Percentiles rank a stretch among this genome's conserved stretches.
Evolutionary conservation across 1,140 invertebrate species (phyloP).

Genomic region (Conus ventricosus): DNA sequence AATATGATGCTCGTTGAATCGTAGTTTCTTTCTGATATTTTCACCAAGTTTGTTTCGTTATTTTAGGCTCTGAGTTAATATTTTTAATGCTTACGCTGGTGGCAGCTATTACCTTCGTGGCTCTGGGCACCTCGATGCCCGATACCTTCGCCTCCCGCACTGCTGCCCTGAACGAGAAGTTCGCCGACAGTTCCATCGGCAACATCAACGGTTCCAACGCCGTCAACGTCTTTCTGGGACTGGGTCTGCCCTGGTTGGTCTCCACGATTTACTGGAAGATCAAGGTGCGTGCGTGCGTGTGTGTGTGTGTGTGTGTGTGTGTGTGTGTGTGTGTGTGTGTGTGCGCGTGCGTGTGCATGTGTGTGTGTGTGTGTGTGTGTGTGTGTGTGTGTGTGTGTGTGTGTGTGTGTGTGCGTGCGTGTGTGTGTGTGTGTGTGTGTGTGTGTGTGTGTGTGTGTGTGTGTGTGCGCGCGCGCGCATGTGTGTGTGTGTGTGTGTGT

Average conservation of each 20-base stretch:
- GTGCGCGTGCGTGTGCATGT: no score
- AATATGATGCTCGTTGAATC: no score
- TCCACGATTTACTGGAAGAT: constrained; percentile 79
- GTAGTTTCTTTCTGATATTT: not conserved
- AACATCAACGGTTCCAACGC: constrained; percentile 78
- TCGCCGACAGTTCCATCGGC: constrained; percentile 77
- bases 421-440: no score
- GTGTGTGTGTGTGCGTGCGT: no score
- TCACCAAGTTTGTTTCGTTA: not conserved
- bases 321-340: no score
- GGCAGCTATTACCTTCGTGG: constrained; percentile 76
- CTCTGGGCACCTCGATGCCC: constrained; percentile 83
- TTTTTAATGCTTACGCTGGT: not conserved
- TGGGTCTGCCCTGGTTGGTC: constrained; percentile 82
- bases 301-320: no score
- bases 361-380: no score
- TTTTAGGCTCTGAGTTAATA: constrained; percentile 77
- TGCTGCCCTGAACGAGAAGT: constrained; percentile 74
- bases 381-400: no score
- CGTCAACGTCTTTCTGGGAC: constrained; percentile 82
- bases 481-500: no score
- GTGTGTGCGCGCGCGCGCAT: no score
- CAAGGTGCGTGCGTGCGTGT: constrained; percentile 68
- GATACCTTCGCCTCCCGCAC: constrained; percentile 79
- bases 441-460: no score